These are phyloP conservation scores for Drosophila nigromelanica DNA, from an alignment of 1,140 invertebrate genomes.

Conservation along the genomic window DNA sequence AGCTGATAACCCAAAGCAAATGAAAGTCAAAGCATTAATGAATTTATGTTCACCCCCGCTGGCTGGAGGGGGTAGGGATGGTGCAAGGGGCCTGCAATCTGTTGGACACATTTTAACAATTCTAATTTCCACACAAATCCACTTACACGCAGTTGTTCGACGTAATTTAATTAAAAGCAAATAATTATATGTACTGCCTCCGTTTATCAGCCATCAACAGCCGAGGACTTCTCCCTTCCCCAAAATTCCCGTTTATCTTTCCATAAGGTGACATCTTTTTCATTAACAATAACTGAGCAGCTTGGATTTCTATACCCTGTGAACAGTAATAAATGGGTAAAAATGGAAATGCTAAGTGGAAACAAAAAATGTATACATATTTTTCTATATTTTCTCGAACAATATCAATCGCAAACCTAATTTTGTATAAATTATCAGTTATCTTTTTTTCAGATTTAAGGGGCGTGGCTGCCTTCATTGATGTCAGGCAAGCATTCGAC, in stretches of 20 bases:
- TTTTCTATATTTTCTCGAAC: too few species aligned
- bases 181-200: slow-evolving; percentile 53
- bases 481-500: too few species aligned
- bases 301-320: slow-evolving; percentile 21
- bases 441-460: too few species aligned
- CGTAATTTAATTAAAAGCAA: slow-evolving; percentile 77
- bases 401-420: too few species aligned
- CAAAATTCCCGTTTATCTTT: slow-evolving; percentile 17
- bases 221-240: not conserved
- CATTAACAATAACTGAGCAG: slow-evolving; percentile 54
- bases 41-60: slow-evolving; percentile 57
- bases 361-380: too few species aligned
- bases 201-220: slow-evolving; percentile 12
- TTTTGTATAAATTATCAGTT: too few species aligned
- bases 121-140: slow-evolving; percentile 73
- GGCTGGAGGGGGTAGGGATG: not conserved
- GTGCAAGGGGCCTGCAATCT: slow-evolving; percentile 30
- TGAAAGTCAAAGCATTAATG: slow-evolving; percentile 48
- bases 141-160: slow-evolving; percentile 41
- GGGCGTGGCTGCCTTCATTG: too few species aligned
- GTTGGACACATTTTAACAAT: slow-evolving; percentile 69
- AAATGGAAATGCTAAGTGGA: too few species aligned
- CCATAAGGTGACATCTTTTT: slow-evolving; percentile 67
- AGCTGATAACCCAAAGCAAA: not conserved
- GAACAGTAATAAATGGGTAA: too few species aligned